Evolutionary conservation across 2,797 vertebrate genomes (phyloP).

Genomic region (Chrosomus eos): DNA sequence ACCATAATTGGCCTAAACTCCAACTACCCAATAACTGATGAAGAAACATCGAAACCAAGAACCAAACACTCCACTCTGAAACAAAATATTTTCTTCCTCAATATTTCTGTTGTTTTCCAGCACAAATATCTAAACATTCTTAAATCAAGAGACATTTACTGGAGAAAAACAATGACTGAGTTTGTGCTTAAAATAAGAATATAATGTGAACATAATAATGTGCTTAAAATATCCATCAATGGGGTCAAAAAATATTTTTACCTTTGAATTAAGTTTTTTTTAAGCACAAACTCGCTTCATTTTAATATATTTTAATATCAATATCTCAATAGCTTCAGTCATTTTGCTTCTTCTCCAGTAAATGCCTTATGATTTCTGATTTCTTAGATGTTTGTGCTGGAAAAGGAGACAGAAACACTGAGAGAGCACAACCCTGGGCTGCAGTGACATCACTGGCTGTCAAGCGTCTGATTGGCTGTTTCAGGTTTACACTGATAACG

Average conservation of each 20-base stretch:
- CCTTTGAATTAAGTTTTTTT: too few relatives aligned
- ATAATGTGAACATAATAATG: too few relatives aligned
- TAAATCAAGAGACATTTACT: neutral
- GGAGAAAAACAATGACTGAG: neutral
- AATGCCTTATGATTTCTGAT: too few relatives aligned
- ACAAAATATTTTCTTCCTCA: neutral
- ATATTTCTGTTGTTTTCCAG: neutral
- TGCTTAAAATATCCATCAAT: neutral
- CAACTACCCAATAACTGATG: neutral
- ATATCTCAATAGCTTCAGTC: too few relatives aligned
- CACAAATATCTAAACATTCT: neutral
- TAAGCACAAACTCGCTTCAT: too few relatives aligned
- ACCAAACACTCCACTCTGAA: neutral
- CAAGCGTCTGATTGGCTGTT: conserved; percentile 13
- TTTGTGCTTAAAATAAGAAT: neutral
- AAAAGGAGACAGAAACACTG: neutral
- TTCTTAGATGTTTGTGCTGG: too few relatives aligned
- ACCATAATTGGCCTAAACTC: neutral
- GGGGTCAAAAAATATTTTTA: neutral
- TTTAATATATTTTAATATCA: too few relatives aligned
- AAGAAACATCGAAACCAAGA: conserved; percentile 3
- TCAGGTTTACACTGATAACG: conserved; percentile 11
- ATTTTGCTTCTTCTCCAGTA: too few relatives aligned
- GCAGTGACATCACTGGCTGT: neutral
- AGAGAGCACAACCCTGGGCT: neutral